Percentiles rank a stretch among this genome's conserved stretches.
Conservation (phyloP, 2,113 vertebrate genomes). For the Polypterus senegalus region DNA sequence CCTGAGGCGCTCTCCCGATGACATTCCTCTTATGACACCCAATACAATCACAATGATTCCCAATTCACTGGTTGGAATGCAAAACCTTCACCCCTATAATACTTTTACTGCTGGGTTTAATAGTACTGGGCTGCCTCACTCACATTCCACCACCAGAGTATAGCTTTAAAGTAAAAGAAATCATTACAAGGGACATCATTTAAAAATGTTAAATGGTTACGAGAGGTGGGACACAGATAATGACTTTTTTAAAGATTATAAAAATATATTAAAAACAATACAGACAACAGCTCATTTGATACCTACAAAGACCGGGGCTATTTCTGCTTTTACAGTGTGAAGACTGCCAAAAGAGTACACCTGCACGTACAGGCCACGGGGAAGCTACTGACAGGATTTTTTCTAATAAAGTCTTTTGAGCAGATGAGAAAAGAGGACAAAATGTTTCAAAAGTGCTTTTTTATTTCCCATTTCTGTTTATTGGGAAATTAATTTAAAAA, state of each 20-base stretch:
- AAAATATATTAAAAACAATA: constrained; percentile 30
- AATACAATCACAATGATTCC: constrained; percentile 99
- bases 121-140: constrained; percentile 91
- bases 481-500: constrained; percentile 42
- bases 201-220: constrained; percentile 17
- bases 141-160: constrained; percentile 98
- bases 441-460: constrained; percentile 59
- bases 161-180: constrained; percentile 61
- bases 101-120: constrained; percentile 94
- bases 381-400: constrained; percentile 51
- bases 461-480: constrained; percentile 51
- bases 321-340: constrained; percentile 51
- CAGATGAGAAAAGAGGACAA: constrained; percentile 40
- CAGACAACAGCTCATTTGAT: constrained; percentile 46
- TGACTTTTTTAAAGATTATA: constrained; percentile 48
- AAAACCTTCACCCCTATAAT: constrained; percentile 94
- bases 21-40: constrained; percentile 96
- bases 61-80: constrained; percentile 93
- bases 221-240: constrained; percentile 29
- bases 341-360: constrained; percentile 64
- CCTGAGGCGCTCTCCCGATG: constrained; percentile 85
- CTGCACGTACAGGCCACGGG: constrained; percentile 34
- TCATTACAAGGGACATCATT: constrained; percentile 11
- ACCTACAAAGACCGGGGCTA: constrained; percentile 42
- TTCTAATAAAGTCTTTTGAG: constrained; percentile 54